Evolutionary conservation across 2,797 vertebrate genomes (phyloP).

Genomic region (Megalops cyprinoides): DNA sequence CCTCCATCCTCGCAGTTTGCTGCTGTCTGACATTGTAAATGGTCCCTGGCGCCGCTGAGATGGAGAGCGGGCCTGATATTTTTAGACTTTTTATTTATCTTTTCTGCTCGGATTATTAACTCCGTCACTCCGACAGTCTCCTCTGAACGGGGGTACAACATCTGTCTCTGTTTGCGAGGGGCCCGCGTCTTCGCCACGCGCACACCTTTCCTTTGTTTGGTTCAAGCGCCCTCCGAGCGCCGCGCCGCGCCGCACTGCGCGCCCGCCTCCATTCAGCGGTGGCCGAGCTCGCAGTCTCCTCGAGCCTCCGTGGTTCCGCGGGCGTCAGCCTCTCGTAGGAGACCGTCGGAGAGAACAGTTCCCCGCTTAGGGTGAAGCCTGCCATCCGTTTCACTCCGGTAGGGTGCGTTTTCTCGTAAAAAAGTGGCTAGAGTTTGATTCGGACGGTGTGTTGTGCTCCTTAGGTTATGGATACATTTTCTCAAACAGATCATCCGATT

Average conservation of each 20-base stretch:
- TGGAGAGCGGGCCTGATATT: not conserved
- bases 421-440: slow-evolving; percentile 17
- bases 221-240: slow-evolving; percentile 25
- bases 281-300: slow-evolving; percentile 22
- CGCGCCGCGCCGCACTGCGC: slow-evolving; percentile 35
- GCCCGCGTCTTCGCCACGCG: slow-evolving; percentile 39
- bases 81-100: slow-evolving; percentile 9
- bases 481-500: slow-evolving; percentile 26
- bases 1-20: slow-evolving; percentile 43
- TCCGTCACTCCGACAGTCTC: slow-evolving; percentile 42
- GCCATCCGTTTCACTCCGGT: not conserved
- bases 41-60: slow-evolving; percentile 22
- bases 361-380: not conserved
- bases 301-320: slow-evolving; percentile 31
- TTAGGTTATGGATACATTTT: slow-evolving; percentile 13
- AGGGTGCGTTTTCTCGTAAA: slow-evolving; percentile 19
- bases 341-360: slow-evolving; percentile 4
- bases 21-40: slow-evolving; percentile 27
- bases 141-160: slow-evolving; percentile 21
- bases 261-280: too few species aligned
- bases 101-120: slow-evolving; percentile 32
- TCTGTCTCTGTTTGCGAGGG: slow-evolving; percentile 30
- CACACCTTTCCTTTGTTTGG: slow-evolving; percentile 48
- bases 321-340: slow-evolving; percentile 20
- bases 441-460: slow-evolving; percentile 14